phyloP scores from a whole-genome alignment of 2,113 vertebrate genomes.

The Otocyon megalotis region DNA sequence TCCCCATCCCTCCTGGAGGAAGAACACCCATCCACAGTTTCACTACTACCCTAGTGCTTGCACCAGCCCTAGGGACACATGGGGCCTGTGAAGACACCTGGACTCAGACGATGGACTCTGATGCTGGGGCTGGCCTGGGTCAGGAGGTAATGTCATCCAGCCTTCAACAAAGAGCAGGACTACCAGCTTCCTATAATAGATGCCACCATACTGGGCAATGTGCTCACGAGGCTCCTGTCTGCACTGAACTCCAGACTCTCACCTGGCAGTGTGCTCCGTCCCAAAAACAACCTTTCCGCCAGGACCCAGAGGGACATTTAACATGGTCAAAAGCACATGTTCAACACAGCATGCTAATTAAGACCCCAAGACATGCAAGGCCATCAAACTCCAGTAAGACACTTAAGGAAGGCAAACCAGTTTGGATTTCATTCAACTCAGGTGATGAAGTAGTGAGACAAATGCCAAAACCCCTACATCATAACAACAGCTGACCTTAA shows the following conservation, averaged over 20 bases:
- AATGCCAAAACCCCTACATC: neutral
- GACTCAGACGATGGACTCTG: neutral
- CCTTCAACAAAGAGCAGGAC: accelerated
- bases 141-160: neutral
- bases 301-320: neutral
- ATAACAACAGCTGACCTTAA: no score
- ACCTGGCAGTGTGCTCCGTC: accelerated
- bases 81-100: neutral
- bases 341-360: accelerated
- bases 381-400: neutral
- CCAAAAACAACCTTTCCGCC: neutral
- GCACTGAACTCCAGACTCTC: no score
- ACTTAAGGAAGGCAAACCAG: neutral
- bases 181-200: no score
- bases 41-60: accelerated
- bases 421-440: neutral
- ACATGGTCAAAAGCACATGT: accelerated
- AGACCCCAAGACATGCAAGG: neutral
- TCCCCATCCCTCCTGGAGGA: no score
- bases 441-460: accelerated
- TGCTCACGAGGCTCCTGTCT: neutral
- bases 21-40: neutral
- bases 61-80: neutral
- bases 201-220: accelerated
- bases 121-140: no score